Evolutionary conservation across 2,797 vertebrate genomes (phyloP).

Genomic region (Choloepus didactylus): DNA sequence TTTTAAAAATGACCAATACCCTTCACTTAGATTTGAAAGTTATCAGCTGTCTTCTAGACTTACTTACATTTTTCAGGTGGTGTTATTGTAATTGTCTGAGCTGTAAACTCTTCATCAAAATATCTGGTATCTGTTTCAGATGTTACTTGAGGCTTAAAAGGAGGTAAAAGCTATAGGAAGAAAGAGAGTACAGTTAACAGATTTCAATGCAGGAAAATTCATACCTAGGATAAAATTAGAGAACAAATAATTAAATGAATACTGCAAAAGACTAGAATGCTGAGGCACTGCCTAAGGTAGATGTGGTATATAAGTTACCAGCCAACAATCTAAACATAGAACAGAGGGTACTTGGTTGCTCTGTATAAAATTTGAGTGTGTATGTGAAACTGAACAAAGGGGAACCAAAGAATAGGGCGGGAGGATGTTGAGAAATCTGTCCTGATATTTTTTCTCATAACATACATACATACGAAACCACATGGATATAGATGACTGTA

Average conservation of each 20-base stretch:
- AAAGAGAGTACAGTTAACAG: conserved; percentile 70
- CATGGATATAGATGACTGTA: fast-evolving
- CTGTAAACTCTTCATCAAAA: conserved; percentile 99
- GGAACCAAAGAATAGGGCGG: not conserved
- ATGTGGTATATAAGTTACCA: not conserved
- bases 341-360: not conserved
- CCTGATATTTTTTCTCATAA: not conserved
- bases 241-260: not conserved
- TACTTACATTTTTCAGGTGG: conserved; percentile 99
- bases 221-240: not conserved
- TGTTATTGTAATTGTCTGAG: conserved; percentile 99
- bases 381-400: not conserved
- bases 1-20: not conserved
- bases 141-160: conserved; percentile 99
- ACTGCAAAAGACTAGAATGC: not conserved
- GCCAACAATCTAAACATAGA: not conserved
- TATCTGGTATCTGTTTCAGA: conserved; percentile 99
- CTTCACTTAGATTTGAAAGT: not conserved
- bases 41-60: not conserved
- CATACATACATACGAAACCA: not conserved
- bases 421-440: not conserved
- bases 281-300: not conserved
- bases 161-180: conserved; percentile 93
- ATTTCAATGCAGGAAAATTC: conserved; percentile 50
- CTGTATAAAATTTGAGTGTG: not conserved